phyloP scores from a whole-genome alignment of 2,113 vertebrate species.

The Mugil cephalus region DNA sequence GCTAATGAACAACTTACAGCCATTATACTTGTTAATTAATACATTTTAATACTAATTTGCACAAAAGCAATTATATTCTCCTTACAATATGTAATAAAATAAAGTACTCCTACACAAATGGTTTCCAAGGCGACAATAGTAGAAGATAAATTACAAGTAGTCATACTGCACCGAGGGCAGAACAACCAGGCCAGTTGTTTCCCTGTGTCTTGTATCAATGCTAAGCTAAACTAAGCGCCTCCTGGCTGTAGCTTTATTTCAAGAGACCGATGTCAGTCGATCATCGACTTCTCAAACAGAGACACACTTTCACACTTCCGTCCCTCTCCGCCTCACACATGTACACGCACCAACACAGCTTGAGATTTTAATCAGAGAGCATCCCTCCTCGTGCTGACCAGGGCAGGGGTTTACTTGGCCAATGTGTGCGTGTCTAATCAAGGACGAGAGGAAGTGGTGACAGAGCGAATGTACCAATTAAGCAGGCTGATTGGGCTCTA shows the following conservation, averaged over 20 bases:
- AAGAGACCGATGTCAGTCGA: slow-evolving; percentile 36
- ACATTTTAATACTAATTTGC: not conserved
- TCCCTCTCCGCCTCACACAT: not conserved
- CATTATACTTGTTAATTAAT: not conserved
- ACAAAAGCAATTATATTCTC: not conserved
- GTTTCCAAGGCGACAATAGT: not conserved
- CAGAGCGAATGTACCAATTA: slow-evolving; percentile 84
- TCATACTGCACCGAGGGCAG: not conserved
- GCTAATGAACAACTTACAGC: not conserved
- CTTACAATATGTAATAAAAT: not conserved
- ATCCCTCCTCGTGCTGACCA: slow-evolving; percentile 63
- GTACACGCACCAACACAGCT: slow-evolving; percentile 20
- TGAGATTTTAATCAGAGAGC: slow-evolving; percentile 77
- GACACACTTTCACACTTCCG: slow-evolving; percentile 19
- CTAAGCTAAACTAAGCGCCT: too few relatives aligned
- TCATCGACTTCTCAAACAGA: slow-evolving; percentile 17
- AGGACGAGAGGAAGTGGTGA: slow-evolving; percentile 77
- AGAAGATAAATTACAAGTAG: not conserved
- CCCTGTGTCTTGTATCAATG: too few relatives aligned
- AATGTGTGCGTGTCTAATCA: slow-evolving; percentile 78
- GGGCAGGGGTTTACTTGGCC: slow-evolving; percentile 71
- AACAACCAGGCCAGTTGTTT: too few relatives aligned
- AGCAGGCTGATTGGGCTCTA: slow-evolving; percentile 80
- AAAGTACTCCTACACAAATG: too few relatives aligned
- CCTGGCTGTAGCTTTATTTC: not conserved